Percentiles rank a stretch among this genome's conserved stretches.
Evolutionary conservation across 2,797 vertebrate species (phyloP).

Genomic region (Monodelphis domestica): DNA sequence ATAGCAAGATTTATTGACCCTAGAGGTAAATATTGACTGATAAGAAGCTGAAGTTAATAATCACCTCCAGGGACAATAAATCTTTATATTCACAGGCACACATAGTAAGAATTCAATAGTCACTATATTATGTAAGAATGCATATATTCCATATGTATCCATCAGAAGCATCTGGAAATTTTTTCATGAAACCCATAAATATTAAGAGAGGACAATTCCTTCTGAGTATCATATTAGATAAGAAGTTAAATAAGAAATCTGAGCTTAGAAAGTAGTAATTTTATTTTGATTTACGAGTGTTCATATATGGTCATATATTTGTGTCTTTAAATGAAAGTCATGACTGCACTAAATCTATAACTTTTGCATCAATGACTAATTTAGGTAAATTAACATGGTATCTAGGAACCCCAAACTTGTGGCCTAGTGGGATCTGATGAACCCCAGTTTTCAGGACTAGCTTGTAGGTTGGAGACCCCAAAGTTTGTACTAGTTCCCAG

Average conservation of each 20-base stretch:
- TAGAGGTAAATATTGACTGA: slow-evolving; percentile 85
- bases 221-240: slow-evolving; percentile 69
- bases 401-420: too few species aligned
- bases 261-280: slow-evolving; percentile 51
- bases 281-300: slow-evolving; percentile 71
- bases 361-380: too few species aligned
- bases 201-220: slow-evolving; percentile 63
- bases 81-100: slow-evolving; percentile 80
- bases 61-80: slow-evolving; percentile 86
- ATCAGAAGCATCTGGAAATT: slow-evolving; percentile 74
- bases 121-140: slow-evolving; percentile 71
- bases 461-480: too few species aligned
- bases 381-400: too few species aligned
- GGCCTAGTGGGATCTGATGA: too few species aligned
- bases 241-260: slow-evolving; percentile 53
- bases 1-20: slow-evolving; percentile 86
- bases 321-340: slow-evolving; percentile 23
- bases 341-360: neutral
- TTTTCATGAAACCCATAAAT: slow-evolving; percentile 65
- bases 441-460: too few species aligned
- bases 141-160: slow-evolving; percentile 63
- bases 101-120: slow-evolving; percentile 82
- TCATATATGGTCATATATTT: slow-evolving; percentile 49
- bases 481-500: too few species aligned
- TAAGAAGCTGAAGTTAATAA: slow-evolving; percentile 86